A percentile compares a stretch with the other conserved stretches of the same genome.
phyloP scores from a whole-genome alignment of 2,888 invertebrate genomes.

The Psococerastis gibbosa region DNA sequence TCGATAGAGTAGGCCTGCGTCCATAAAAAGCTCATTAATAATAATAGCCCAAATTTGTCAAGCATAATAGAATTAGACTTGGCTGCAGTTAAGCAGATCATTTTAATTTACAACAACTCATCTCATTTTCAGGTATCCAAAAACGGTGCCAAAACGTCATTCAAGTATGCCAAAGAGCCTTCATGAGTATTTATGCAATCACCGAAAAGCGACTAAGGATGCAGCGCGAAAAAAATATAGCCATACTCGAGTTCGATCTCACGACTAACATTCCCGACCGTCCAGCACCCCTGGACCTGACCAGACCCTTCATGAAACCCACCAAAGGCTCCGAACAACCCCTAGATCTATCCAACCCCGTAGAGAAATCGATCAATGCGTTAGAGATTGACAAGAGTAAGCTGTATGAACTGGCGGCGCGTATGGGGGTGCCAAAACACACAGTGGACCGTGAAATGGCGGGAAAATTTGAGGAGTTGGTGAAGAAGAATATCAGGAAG shows the following conservation, averaged over 20 bases:
- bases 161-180: slow-evolving; percentile 34
- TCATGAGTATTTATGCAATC: slow-evolving; percentile 33
- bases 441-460: slow-evolving; percentile 4
- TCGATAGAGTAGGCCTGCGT: too few relatives aligned
- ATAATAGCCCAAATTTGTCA: too few relatives aligned
- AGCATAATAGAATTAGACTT: too few relatives aligned
- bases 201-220: slow-evolving; percentile 33
- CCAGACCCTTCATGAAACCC: background rate
- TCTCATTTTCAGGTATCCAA: too few relatives aligned
- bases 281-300: background rate
- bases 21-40: too few relatives aligned
- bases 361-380: background rate
- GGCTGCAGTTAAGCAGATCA: too few relatives aligned
- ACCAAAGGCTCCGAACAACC: background rate
- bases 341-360: background rate
- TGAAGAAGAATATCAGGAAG: slow-evolving; percentile 2
- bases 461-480: slow-evolving; percentile 1
- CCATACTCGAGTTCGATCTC: slow-evolving; percentile 27
- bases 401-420: slow-evolving; percentile 1
- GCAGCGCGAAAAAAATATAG: slow-evolving; percentile 31
- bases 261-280: slow-evolving; percentile 18
- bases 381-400: slow-evolving; percentile 6
- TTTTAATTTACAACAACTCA: too few relatives aligned
- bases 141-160: too few relatives aligned
- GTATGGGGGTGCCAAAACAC: slow-evolving; percentile 2